Percentiles rank a stretch among this genome's conserved stretches.
Evolutionary conservation across 2,113 vertebrate genomes (phyloP).

Genomic region (Gopherus flavomarginatus): DNA sequence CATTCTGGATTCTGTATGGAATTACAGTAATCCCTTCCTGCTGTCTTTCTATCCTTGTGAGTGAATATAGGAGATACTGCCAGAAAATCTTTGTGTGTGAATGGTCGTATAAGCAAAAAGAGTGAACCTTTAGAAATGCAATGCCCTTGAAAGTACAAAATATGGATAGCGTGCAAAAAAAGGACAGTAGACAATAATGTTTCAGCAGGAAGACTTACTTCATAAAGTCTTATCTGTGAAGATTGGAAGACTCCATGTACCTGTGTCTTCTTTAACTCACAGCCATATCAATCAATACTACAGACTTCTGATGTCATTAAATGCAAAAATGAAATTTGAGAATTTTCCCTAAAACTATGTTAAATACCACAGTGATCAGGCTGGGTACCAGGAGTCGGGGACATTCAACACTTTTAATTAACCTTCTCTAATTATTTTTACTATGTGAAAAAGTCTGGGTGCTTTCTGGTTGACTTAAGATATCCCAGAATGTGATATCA

Average conservation of each 20-base stretch:
- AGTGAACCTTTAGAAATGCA: background rate
- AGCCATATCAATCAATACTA: too few species aligned
- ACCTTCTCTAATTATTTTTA: background rate
- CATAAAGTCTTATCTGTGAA: too few species aligned
- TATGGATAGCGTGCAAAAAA: background rate
- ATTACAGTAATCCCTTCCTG: background rate
- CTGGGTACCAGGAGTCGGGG: background rate
- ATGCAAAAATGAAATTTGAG: background rate
- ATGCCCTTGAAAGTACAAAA: background rate
- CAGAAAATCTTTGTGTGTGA: background rate
- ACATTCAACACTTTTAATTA: background rate
- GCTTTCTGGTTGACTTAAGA: background rate
- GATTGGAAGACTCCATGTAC: too few species aligned
- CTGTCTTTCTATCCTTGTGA: background rate
- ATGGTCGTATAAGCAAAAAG: background rate
- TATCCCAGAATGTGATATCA: rapidly evolving
- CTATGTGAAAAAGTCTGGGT: background rate
- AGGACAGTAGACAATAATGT: too few species aligned
- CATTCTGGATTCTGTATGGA: background rate
- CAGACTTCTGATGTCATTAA: background rate
- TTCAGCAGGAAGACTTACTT: too few species aligned
- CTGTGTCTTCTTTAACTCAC: too few species aligned
- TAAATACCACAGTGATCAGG: background rate
- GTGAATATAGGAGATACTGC: background rate
- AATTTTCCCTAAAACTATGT: background rate